Conservation (phyloP, 2,888 invertebrate genomes). For the Thereva nobilitata region DNA sequence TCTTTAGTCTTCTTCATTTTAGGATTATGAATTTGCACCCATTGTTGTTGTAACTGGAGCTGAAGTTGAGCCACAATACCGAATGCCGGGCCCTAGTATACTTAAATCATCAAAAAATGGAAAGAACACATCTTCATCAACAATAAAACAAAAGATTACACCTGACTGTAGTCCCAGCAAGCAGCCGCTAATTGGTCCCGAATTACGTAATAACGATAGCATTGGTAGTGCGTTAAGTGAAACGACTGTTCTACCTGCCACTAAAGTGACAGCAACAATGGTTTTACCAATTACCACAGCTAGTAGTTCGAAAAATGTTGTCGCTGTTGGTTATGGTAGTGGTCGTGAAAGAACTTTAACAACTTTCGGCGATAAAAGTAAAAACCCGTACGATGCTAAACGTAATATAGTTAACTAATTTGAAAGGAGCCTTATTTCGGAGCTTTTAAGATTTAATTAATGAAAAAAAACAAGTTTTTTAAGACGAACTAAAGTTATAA, state of each 20-base stretch:
- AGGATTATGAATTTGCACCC: slow-evolving; percentile 58
- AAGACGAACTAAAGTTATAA: background rate
- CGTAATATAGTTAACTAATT: slow-evolving; percentile 32
- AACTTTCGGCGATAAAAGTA: slow-evolving; percentile 46
- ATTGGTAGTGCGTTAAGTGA: slow-evolving; percentile 47
- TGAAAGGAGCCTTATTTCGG: slow-evolving; percentile 29
- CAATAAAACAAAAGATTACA: slow-evolving; percentile 42
- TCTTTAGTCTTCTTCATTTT: slow-evolving; percentile 26
- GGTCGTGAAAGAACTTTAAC: slow-evolving; percentile 52
- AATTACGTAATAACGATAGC: slow-evolving; percentile 47
- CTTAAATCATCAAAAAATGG: slow-evolving; percentile 54
- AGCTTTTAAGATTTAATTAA: slow-evolving; percentile 26
- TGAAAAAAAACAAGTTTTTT: slow-evolving; percentile 21
- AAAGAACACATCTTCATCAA: slow-evolving; percentile 35
- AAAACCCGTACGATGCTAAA: slow-evolving; percentile 19
- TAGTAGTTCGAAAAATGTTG: slow-evolving; percentile 39
- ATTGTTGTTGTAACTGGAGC: slow-evolving; percentile 45
- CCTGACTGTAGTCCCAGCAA: slow-evolving; percentile 49
- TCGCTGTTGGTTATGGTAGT: slow-evolving; percentile 50
- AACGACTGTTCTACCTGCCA: slow-evolving; percentile 32
- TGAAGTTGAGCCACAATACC: slow-evolving; percentile 33
- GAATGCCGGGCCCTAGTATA: slow-evolving; percentile 56
- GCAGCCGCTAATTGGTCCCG: slow-evolving; percentile 49
- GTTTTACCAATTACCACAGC: slow-evolving; percentile 23
- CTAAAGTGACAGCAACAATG: slow-evolving; percentile 23